A percentile compares a stretch with the other conserved stretches of the same genome.
Evolutionary conservation across 64 coral and sea anemone species (phyloP).

Genomic region (Anthopleura sola): DNA sequence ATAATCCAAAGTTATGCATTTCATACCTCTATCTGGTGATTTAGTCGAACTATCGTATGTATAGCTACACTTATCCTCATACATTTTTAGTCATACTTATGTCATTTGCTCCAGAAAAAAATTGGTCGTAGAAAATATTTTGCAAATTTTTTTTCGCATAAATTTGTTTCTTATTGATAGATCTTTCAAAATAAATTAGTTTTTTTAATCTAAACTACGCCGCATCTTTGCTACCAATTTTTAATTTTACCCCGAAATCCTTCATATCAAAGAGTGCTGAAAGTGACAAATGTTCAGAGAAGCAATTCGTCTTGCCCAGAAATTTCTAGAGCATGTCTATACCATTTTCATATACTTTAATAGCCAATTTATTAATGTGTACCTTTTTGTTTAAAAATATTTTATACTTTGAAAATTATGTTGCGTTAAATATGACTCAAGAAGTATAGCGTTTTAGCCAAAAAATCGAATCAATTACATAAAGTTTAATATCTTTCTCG

Average conservation of each 20-base stretch:
- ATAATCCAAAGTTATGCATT: no score
- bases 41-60: no score
- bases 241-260: not conserved
- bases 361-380: not conserved
- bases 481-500: not conserved
- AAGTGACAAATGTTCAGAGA: not conserved
- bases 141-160: no score
- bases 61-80: no score
- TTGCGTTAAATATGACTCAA: not conserved
- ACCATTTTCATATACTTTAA: not conserved
- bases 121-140: no score
- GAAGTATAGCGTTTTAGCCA: not conserved
- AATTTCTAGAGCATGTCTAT: no score
- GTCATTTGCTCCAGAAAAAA: no score
- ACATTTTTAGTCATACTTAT: no score
- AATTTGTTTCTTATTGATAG: no score
- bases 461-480: not conserved
- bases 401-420: not conserved
- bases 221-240: not conserved
- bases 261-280: not conserved
- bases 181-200: not conserved
- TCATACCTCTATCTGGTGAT: no score
- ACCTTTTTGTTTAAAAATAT: not conserved
- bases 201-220: not conserved
- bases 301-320: not conserved